Evolutionary conservation across 2,888 invertebrate species (phyloP).

Genomic region (Apodemia zela): DNA sequence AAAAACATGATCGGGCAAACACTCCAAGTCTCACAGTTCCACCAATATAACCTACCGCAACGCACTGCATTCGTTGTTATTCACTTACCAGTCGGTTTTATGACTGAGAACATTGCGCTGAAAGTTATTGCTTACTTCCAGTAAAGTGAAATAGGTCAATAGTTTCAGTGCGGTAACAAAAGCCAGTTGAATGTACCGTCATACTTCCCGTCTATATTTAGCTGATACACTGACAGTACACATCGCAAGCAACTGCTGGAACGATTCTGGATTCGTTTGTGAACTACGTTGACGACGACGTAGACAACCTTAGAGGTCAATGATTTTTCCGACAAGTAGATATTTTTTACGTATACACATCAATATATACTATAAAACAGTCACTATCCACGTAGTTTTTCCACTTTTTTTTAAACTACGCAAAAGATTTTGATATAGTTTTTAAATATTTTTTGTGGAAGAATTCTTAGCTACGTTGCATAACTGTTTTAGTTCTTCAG

Average conservation of each 20-base stretch:
- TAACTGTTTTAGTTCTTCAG: no score
- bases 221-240: conserved; percentile 36
- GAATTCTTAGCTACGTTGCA: no score
- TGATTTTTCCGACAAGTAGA: background rate
- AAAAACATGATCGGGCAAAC: background rate
- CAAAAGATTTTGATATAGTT: no score
- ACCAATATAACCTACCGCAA: conserved; percentile 18
- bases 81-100: conserved; percentile 61
- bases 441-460: no score
- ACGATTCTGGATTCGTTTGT: conserved; percentile 15
- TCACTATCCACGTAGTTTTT: no score
- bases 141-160: conserved; percentile 79
- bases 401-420: no score
- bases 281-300: conserved; percentile 18
- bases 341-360: no score
- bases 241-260: conserved; percentile 15
- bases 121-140: conserved; percentile 79
- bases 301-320: background rate
- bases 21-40: conserved; percentile 20
- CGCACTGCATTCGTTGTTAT: conserved; percentile 19
- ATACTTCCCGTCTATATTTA: conserved; percentile 64
- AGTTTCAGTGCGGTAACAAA: conserved; percentile 78
- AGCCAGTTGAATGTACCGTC: conserved; percentile 66
- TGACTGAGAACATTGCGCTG: conserved; percentile 66
- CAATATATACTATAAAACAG: no score